phyloP scores from a whole-genome alignment of 2,888 invertebrate species.

The Lochmaea capreae region DNA sequence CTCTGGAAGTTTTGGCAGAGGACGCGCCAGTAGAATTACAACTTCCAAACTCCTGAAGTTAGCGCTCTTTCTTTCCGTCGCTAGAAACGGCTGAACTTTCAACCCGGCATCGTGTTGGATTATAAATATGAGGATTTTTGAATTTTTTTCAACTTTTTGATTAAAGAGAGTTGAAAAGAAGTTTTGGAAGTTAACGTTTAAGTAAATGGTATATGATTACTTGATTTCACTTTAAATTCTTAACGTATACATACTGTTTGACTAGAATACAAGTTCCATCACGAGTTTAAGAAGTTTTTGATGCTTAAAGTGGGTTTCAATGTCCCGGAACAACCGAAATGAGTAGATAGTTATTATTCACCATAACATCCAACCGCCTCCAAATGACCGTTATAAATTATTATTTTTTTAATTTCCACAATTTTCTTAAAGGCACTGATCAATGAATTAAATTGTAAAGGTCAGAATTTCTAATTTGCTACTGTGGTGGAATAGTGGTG shows the following conservation, averaged over 20 bases:
- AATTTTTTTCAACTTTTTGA: constrained; percentile 20
- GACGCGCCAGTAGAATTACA: constrained; percentile 51
- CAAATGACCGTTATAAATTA: too few relatives aligned
- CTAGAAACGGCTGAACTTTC: constrained; percentile 34
- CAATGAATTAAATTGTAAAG: too few relatives aligned
- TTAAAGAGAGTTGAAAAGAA: constrained; percentile 18
- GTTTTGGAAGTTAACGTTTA: constrained; percentile 7
- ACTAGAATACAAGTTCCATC: too few relatives aligned
- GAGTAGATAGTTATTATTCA: too few relatives aligned
- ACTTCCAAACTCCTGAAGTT: constrained; percentile 40
- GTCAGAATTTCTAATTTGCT: too few relatives aligned
- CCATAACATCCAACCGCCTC: too few relatives aligned
- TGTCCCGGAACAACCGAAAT: too few relatives aligned
- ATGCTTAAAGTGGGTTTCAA: too few relatives aligned
- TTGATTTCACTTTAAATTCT: neutral
- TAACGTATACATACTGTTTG: neutral
- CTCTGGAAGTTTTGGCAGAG: constrained; percentile 38
- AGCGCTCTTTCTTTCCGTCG: constrained; percentile 36
- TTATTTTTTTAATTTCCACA: too few relatives aligned
- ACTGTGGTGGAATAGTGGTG: too few relatives aligned
- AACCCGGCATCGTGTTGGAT: constrained; percentile 31
- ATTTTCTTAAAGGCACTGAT: too few relatives aligned
- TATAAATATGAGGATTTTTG: constrained; percentile 31
- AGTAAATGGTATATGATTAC: constrained; percentile 20
- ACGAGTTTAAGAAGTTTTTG: too few relatives aligned